Conservation (phyloP, 2,888 invertebrate species). For the Dynastes maya region DNA sequence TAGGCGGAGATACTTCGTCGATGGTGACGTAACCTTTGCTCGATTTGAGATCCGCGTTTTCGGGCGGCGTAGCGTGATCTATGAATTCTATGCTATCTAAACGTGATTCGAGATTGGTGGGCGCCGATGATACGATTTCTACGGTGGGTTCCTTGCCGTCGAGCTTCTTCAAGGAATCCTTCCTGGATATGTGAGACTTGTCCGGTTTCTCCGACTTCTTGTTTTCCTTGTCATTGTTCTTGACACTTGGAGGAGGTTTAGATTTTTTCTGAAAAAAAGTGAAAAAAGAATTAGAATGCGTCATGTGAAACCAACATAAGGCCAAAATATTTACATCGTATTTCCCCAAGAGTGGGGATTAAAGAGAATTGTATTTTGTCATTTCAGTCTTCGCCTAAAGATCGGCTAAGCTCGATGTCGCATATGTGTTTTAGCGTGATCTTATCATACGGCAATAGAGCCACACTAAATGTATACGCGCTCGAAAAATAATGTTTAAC, state of each 20-base stretch:
- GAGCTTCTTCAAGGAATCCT: conserved; percentile 49
- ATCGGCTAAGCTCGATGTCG: too few species aligned
- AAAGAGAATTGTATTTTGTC: too few species aligned
- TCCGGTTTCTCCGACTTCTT: conserved; percentile 48
- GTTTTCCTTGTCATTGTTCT: conserved; percentile 50
- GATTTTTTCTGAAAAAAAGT: conserved; percentile 32
- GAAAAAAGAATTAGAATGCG: background rate
- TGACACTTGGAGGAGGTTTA: conserved; percentile 41
- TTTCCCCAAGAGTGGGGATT: too few species aligned
- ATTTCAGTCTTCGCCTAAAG: too few species aligned
- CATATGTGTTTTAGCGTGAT: too few species aligned
- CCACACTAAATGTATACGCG: too few species aligned
- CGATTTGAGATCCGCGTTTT: conserved; percentile 70
- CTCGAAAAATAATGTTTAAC: too few species aligned
- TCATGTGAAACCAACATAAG: too few species aligned
- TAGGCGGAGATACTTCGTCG: conserved; percentile 71
- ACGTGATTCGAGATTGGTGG: conserved; percentile 56
- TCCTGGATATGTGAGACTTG: conserved; percentile 43
- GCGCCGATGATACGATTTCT: conserved; percentile 45
- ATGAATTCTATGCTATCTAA: conserved; percentile 75
- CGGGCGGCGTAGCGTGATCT: conserved; percentile 79
- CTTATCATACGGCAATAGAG: too few species aligned
- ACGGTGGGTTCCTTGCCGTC: conserved; percentile 62
- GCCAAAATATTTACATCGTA: too few species aligned
- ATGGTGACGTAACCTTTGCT: conserved; percentile 67